Evolutionary conservation across 2,888 invertebrate species (phyloP).

Genomic region (Diachrysia chrysitis): DNA sequence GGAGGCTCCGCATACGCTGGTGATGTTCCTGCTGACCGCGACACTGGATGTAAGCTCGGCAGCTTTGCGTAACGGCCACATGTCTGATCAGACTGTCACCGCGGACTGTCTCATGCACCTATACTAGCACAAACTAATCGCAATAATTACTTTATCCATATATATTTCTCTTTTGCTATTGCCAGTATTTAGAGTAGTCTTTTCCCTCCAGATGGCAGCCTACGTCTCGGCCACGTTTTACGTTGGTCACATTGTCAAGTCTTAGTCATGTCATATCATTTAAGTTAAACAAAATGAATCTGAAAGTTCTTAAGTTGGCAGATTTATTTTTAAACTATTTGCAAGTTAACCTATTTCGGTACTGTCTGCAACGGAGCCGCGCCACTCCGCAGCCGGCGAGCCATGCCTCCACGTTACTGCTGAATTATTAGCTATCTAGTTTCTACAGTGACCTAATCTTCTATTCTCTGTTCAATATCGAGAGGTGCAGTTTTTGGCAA

Average conservation of each 20-base stretch:
- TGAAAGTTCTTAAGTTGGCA: conserved; percentile 5
- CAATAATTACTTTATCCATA: too few relatives aligned
- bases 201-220: neutral
- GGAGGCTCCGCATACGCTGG: conserved; percentile 14
- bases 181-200: too few relatives aligned
- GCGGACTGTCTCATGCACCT: too few relatives aligned
- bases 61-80: conserved; percentile 29
- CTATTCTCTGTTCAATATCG: too few relatives aligned
- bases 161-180: too few relatives aligned
- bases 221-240: neutral
- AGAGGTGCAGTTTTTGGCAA: too few relatives aligned
- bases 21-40: conserved; percentile 46
- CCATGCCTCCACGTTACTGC: neutral
- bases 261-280: neutral
- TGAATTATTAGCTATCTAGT: too few relatives aligned
- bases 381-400: conserved; percentile 15
- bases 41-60: conserved; percentile 25
- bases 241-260: conserved; percentile 2
- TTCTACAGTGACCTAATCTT: too few relatives aligned
- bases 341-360: conserved; percentile 28
- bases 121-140: neutral
- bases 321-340: conserved; percentile 30
- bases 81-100: conserved; percentile 28
- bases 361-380: conserved; percentile 23
- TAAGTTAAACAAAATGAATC: conserved; percentile 16